phyloP scores from a whole-genome alignment of 1,140 invertebrate genomes.

The Conus betulinus region DNA sequence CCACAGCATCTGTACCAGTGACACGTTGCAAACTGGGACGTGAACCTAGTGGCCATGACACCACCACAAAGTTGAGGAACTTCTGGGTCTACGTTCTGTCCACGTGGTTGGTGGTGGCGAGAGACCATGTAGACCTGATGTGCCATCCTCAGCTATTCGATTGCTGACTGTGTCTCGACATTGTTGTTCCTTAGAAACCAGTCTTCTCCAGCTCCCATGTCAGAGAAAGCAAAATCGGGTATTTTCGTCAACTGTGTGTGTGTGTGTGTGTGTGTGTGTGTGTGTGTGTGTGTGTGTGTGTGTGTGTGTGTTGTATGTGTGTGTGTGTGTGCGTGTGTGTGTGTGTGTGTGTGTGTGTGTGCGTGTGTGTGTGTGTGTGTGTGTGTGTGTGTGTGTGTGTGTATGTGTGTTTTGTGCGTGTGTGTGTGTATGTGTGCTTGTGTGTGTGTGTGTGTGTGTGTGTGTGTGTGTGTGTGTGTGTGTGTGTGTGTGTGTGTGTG shows the following conservation, averaged over 20 bases:
- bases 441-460: neutral
- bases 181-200: neutral
- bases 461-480: neutral
- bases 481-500: neutral
- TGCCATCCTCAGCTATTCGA: neutral
- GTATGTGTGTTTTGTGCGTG: neutral
- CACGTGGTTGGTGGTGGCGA: neutral
- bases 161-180: neutral
- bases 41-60: too few relatives aligned
- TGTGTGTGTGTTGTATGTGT: too few relatives aligned
- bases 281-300: too few relatives aligned
- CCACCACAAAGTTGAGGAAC: too few relatives aligned
- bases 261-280: neutral
- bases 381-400: neutral
- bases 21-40: too few relatives aligned
- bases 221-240: neutral
- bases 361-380: neutral
- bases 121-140: neutral
- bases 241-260: neutral
- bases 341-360: neutral
- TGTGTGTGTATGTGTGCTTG: too few relatives aligned
- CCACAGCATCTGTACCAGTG: too few relatives aligned
- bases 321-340: neutral
- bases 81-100: neutral
- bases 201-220: neutral